Evolutionary conservation across 1,140 invertebrate genomes (phyloP).

Genomic region (Hypothenemus hampei): DNA sequence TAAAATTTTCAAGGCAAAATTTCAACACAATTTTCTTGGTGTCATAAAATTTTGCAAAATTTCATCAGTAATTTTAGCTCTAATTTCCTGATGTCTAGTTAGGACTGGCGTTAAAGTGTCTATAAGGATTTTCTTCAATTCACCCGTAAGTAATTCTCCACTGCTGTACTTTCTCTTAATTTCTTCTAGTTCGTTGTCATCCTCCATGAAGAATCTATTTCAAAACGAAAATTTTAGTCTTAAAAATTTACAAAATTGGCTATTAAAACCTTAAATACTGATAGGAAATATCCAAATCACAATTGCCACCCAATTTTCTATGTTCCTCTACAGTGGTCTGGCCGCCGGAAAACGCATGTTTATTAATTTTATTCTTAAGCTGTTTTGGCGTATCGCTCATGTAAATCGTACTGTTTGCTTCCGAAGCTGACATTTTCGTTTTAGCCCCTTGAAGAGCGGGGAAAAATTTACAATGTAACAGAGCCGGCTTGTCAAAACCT

Average conservation of each 20-base stretch:
- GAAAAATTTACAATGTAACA: conserved; percentile 92
- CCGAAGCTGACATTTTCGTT: conserved; percentile 98
- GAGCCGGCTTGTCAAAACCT: conserved; percentile 88
- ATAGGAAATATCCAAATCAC: conserved; percentile 92
- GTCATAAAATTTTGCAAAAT: conserved; percentile 79
- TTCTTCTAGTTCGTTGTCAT: conserved; percentile 83
- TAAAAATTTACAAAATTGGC: conserved; percentile 1
- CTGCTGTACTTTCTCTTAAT: conserved; percentile 76
- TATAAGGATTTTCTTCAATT: conserved; percentile 91
- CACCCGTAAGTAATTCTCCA: conserved; percentile 88
- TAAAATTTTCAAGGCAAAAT: too few species aligned
- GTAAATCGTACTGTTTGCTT: conserved; percentile 91
- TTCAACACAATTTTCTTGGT: conserved; percentile 62
- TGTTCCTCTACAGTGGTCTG: conserved; percentile 92
- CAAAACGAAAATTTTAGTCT: conserved; percentile 1
- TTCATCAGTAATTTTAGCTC: conserved; percentile 82
- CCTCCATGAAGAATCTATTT: conserved; percentile 86
- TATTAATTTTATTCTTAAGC: conserved; percentile 97
- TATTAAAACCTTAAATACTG: conserved; percentile 71
- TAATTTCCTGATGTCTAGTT: conserved; percentile 73
- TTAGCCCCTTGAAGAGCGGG: conserved; percentile 94
- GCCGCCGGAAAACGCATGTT: conserved; percentile 98
- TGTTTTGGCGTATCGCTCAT: conserved; percentile 93
- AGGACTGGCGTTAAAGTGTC: conserved; percentile 69
- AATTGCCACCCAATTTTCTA: conserved; percentile 84